Evolutionary conservation across 2,888 invertebrate genomes (phyloP), one percentile per base, ranked within the genome.

Genomic region (Cryptocephalus moraei): DNA sequence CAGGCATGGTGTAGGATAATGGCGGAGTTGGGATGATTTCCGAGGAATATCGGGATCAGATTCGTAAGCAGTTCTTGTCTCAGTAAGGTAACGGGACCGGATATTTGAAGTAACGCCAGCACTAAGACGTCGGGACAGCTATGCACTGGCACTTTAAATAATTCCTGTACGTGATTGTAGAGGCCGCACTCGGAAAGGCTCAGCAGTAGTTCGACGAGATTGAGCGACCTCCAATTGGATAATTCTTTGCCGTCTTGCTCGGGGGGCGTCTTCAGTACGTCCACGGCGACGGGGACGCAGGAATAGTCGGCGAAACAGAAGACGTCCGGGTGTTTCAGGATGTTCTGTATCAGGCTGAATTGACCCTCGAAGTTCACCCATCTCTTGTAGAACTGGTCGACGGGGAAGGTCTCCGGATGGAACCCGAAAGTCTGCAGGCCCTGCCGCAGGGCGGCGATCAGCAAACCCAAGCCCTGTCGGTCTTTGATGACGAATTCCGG

Each of bases 1-100:
- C 97, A 99, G 4, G 93, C 93, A 65, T 92, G 90, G 70, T 96
- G 94, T 46, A 99, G 74, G 53, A 99, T 90, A n/a, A 91, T 89
- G 31, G 88, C 92, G 0, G 95, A 91, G 71, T 99, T 99, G 0
- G 93, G 91, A 74, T 97, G 96, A 72, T 91, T 94, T 34, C 88
- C 87, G 47, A 97, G 75, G 72, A 99, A 96, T 57, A 93, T 86
- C 2, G 94, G 93, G 67, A 99, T 87, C 33, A 97, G 73, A 45
- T 81, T 86, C 41, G 86, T 82, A 54, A 97, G 77, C 47, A 97
- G 73, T 65, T 96, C 95, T 70, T 91, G 91, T 48, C 92, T 76
- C 38, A 89, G 73, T 38, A 82, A 76, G 3, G 87, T 84, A 39
- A 88, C 74, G 0, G 90, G 88, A 52, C 88, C 84, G 64, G 80